Base-by-base conservation (phyloP, 30 jellyfish, hydroid and myxozoan species). In the Cassiopea xamachana region DNA sequence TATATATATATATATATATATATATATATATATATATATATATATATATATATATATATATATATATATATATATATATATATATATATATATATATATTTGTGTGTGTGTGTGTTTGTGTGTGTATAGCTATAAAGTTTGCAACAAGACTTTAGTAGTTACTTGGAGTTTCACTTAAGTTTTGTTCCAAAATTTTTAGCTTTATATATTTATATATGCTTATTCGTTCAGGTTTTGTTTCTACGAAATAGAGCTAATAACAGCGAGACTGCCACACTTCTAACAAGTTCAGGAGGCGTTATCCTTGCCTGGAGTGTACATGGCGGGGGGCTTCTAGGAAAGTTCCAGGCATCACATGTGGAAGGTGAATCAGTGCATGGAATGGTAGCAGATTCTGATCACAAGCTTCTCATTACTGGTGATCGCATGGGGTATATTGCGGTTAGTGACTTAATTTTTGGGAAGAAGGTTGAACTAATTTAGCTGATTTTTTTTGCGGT, bases 231-330 rank as follows among this genome's bases (percentile, higher is more conserved):
- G 97, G 85, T 94, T 39, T 69, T 94, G 80, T 90, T 94, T 59
- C 90, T 94, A 48, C 78, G 83, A 69, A 46, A 76, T 9, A 86
- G 98, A 60, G 98, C 90, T 14, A 87, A 76, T 39, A 89, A 75
- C 47, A 77, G 88, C 47, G 90, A 86, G 75, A 87, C 97, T 15
- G 98, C 97, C 39, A 73, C 98, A 1, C 87, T 94, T 15, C 73
- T 94, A 61, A 61, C 94, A 51, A 86, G 98, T 55, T 91, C 95
- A 5, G 98, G 89, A 1, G 97, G 97, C 8, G 39, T 71, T 64
- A 90, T 94, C 58, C 98, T 90, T 47, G 98, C 98, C 27, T 94
- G 98, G 98, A 87, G 97, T 69, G 73, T 87, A 6, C 94, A 84
- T 7, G 94, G 97, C 17, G 90, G 93, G 1, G 90, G 88, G 14